Conservation (phyloP, 2,888 invertebrate genomes). For the Drosophila tripunctata region DNA sequence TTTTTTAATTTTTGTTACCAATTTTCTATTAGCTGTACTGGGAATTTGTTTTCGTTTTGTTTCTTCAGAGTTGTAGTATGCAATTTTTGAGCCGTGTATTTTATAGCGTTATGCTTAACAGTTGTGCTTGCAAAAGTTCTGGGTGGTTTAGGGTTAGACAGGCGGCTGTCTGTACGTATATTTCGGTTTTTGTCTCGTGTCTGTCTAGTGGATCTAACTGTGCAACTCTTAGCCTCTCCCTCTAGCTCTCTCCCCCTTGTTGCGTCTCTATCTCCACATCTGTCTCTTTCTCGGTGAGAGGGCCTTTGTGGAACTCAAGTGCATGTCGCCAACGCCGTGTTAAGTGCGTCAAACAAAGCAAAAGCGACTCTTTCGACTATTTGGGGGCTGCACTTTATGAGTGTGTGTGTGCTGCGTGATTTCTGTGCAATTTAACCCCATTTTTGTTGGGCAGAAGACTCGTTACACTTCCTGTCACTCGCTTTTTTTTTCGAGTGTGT, state of each 20-base stretch:
- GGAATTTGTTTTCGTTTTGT: no score
- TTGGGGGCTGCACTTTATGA: constrained; percentile 35
- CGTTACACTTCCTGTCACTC: constrained; percentile 6
- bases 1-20: no score
- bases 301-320: constrained; percentile 81
- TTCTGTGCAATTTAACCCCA: constrained; percentile 81
- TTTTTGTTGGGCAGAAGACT: constrained; percentile 49
- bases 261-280: not conserved
- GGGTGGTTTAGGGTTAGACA: constrained; percentile 32
- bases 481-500: not conserved
- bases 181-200: constrained; percentile 63
- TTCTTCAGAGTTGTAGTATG: no score
- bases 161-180: constrained; percentile 29
- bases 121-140: not conserved
- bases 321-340: constrained; percentile 83
- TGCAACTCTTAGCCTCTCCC: constrained; percentile 32
- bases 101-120: constrained; percentile 6
- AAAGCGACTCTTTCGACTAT: constrained; percentile 18
- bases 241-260: not conserved
- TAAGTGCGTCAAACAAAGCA: constrained; percentile 80
- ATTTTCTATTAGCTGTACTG: no score
- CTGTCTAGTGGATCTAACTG: constrained; percentile 81
- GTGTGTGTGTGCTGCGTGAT: constrained; percentile 46
- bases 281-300: constrained; percentile 24
- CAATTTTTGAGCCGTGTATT: not conserved